Base-by-base conservation (phyloP, 2,888 invertebrate genomes). In the Eupithecia subfuscata region DNA sequence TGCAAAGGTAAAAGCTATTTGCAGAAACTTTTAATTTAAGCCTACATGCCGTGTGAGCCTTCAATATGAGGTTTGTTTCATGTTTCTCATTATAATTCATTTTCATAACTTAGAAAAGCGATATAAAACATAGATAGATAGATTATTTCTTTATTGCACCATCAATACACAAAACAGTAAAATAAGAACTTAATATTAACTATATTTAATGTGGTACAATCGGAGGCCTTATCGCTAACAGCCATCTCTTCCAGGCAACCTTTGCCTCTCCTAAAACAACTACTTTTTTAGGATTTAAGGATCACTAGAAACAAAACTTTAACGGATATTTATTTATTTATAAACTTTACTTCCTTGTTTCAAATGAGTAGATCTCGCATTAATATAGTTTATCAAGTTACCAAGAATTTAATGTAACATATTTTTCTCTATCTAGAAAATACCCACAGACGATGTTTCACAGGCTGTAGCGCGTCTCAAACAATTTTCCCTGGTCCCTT, bases 401-500 rank as follows among this genome's bases (percentile, higher is more conserved):
- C 6, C 48, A 48, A 48, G 48, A 48, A 48, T 48, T 48, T 48
- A 48, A 48, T 8, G 16, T 2, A 8, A 8, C n/a, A 56, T 11
- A 56, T 25, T 60, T 14, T 25, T 60, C 0, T 60, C 25, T 25
- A 25, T 60, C 12, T 14, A 60, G 22, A 25, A 25, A 60, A 14
- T 56, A 56, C 56, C 22, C 5, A 52, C 8, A 52, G 0, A 52
- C n/a, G n/a, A 9, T 56, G 56, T 76, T 75, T 71, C 48, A 63
- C 75, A 77, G 68, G 56, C 75, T 75, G 65, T 56, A 68, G 1
- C 74, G 74, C 71, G 30, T 70, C 70, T 74, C 69, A 78, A 77
- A 75, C 77, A 81, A 74, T 79, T 78, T 81, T 76, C 74, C 78
- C 77, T 72, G 73, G 69, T 69, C 73, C 71, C 69, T 69, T 76